phyloP scores from a whole-genome alignment of 2,888 invertebrate species.

The Brachypalpus laphriformis region DNA sequence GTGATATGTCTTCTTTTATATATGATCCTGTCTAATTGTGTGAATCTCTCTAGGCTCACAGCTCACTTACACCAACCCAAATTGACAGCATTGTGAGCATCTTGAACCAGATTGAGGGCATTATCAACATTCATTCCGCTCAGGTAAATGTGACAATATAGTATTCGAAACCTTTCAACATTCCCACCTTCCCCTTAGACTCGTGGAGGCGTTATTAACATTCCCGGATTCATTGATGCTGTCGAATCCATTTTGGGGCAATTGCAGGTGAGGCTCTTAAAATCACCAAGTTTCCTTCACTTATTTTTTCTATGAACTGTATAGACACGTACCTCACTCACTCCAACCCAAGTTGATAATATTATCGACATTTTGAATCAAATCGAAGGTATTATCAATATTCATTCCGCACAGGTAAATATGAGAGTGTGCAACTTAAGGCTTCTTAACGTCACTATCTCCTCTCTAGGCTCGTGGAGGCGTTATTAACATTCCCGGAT shows the following conservation, averaged over 20 bases:
- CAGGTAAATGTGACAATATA: background rate
- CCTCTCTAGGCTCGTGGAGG: background rate
- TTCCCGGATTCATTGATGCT: conserved; percentile 3
- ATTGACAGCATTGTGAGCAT: background rate
- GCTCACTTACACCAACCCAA: background rate
- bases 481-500: background rate
- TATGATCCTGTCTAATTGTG: no score
- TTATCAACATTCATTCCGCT: conserved; percentile 5
- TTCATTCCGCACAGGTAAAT: background rate
- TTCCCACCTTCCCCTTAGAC: background rate
- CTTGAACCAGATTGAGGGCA: conserved; percentile 7
- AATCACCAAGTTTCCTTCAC: background rate
- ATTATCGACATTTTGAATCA: background rate
- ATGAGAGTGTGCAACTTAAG: no score
- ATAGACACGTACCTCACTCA: background rate
- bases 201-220: background rate
- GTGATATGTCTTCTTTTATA: no score
- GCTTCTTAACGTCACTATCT: background rate
- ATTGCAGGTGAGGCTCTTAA: background rate
- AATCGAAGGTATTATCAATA: conserved; percentile 13
- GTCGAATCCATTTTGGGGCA: background rate
- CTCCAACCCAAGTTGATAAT: background rate
- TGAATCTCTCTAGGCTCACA: conserved; percentile 8
- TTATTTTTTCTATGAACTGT: background rate
- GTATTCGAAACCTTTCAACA: background rate